phyloP scores from a whole-genome alignment of 2,888 invertebrate species.

The Caenorhabditis sp. region DNA sequence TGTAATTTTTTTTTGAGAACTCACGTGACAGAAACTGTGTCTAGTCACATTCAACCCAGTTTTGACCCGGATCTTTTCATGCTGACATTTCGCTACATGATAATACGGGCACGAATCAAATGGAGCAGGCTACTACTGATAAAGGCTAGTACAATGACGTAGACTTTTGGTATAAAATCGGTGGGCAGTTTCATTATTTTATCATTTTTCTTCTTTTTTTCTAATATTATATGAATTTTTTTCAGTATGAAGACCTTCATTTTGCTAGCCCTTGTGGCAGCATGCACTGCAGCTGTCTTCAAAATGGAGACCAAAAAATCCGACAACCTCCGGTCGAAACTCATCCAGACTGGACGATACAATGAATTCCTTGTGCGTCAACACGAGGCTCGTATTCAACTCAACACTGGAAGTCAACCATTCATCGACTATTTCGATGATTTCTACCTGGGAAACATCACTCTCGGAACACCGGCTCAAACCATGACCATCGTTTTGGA shows the following conservation, averaged over 20 bases:
- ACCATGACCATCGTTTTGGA: conserved; percentile 58
- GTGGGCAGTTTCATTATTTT: neutral
- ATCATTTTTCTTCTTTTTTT: neutral
- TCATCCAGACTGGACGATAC: conserved; percentile 43
- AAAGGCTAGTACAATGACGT: neutral
- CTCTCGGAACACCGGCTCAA: conserved; percentile 61
- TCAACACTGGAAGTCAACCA: conserved; percentile 51
- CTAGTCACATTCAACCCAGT: neutral
- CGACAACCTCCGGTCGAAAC: conserved; percentile 43
- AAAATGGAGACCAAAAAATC: conserved; percentile 40
- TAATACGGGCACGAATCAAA: neutral
- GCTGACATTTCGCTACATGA: neutral
- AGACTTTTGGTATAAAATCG: neutral
- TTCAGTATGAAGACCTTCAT: conserved; percentile 52
- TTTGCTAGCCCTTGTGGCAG: conserved; percentile 55
- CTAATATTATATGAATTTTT: conserved; percentile 4
- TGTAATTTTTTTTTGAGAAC: too few species aligned
- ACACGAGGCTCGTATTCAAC: conserved; percentile 27
- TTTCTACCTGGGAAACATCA: conserved; percentile 67
- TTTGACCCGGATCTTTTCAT: neutral
- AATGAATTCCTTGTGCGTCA: conserved; percentile 31
- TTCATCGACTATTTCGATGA: conserved; percentile 64
- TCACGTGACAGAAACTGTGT: too few species aligned
- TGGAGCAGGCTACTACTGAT: neutral
- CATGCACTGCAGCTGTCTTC: conserved; percentile 43